These are phyloP conservation scores for Polia nebulosa DNA, from an alignment of 2,888 invertebrate species.

Conservation along the genomic window DNA sequence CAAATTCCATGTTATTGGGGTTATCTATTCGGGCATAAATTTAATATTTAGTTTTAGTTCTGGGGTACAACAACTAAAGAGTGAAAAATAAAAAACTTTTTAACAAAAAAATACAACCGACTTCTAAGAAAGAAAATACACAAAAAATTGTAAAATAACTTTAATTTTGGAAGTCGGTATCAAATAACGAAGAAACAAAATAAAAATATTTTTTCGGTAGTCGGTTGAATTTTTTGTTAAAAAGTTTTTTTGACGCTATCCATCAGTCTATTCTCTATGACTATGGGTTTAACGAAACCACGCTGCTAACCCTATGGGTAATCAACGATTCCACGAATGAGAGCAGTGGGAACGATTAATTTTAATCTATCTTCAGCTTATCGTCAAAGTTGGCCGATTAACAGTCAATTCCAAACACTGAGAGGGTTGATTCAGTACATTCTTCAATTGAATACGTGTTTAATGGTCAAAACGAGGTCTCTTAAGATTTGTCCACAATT, in stretches of 20 bases:
- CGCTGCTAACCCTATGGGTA: conserved; percentile 71
- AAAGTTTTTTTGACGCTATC: background rate
- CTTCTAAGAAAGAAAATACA: too few species aligned
- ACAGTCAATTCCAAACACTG: conserved; percentile 79
- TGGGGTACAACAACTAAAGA: too few species aligned
- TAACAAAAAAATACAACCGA: too few species aligned
- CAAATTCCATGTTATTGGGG: too few species aligned
- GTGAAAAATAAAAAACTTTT: too few species aligned
- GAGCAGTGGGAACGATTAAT: conserved; percentile 78
- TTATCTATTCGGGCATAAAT: too few species aligned
- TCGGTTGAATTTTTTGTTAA: too few species aligned
- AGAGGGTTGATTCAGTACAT: conserved; percentile 57
- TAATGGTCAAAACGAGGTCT: background rate
- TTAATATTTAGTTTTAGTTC: too few species aligned
- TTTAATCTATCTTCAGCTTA: conserved; percentile 83
- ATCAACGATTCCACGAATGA: conserved; percentile 70
- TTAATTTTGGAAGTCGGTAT: too few species aligned
- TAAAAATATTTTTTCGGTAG: too few species aligned
- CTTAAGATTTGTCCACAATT: conserved; percentile 4
- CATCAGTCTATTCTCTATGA: background rate
- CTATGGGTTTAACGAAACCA: conserved; percentile 56
- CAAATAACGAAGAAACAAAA: too few species aligned
- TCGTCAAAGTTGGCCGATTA: conserved; percentile 85
- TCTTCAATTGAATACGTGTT: conserved; percentile 59
- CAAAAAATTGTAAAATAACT: too few species aligned